Base-by-base conservation (phyloP, 2,888 invertebrate species). In the Ernsta delagoae region DNA sequence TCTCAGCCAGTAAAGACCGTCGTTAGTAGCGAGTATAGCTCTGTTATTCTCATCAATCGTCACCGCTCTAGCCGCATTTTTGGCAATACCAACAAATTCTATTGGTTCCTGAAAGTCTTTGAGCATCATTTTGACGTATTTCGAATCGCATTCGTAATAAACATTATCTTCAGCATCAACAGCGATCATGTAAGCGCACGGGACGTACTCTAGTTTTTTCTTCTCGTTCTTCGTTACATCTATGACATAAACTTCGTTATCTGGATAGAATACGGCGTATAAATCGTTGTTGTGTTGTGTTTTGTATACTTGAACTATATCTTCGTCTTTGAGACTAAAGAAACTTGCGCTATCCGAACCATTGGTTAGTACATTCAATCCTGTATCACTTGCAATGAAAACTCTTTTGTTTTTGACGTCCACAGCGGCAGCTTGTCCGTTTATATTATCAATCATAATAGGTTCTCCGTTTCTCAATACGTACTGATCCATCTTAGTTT, bases 401-500 rank as follows among this genome's bases (percentile, higher is more conserved):
- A 90, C 86, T 78, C 77, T 89, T 16, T 86, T 77, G 11, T 82
- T 83, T 72, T 80, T 80, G 0, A 73, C 73, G 69, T 92, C 92
- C 0, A 92, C 83, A 0, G 91, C 90, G 0, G 91, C 85, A 0
- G 91, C 85, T 78, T 93, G 93, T 0, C 92, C 93, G 1, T 86
- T 86, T 0, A 92, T 74, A 65, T 88, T 86, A 7, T 88, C 85
- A 43, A 92, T 84, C 82, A 85, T 87, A 2, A 86, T 84, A 0
- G 89, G 85, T 70, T 79, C 79, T 31, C 86, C 84, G 11, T 86
- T 76, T 70, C 83, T 84, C 1, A 92, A 71, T 0, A 90, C 71
- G 31, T 91, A 92, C 71, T 92, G 92, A 43, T 92, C 92, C 93
- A 93, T 93, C 81, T 82, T 87, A 0, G 93, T 93, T 72, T 92